Evolutionary conservation across 1,140 invertebrate species (phyloP), one percentile per base, ranked within the genome.

Genomic region (Spodoptera frugiperda): DNA sequence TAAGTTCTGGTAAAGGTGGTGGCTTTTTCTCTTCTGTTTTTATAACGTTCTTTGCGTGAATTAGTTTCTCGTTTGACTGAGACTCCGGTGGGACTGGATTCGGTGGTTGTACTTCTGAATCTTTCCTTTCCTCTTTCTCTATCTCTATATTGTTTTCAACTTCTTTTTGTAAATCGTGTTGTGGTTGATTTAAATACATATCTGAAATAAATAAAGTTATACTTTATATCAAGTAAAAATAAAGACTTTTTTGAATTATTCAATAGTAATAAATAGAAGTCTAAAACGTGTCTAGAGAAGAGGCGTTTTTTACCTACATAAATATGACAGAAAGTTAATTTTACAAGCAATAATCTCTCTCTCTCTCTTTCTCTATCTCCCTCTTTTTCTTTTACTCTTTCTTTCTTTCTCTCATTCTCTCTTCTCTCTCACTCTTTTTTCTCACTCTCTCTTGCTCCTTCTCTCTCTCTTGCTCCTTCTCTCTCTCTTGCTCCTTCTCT

Each of bases 81-180:
- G 88, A 86, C 77, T 91, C 89, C 2, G 93, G 94, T 44, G 91
- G 88, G 1, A 94, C 85, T 2, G 93, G 94, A 68, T 94, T 94
- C 0, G 94, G 94, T 8, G 94, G 93, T 79, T 93, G 90, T 8
- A 93, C 81, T 86, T 87, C 89, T 0, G 94, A 94, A 74, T 94
- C 93, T 81, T 89, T 91, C 30, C 85, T 81, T 0, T 85, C 74
- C 10, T 80, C 76, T 10, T 81, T 84, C 3, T 86, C 67, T 4
- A 57, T 8, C 44, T 8, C 14, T 15, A 79, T 59, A 33, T 82
- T 78, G 17, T 87, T 81, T 11, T 49, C 39, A 17, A 77, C 49
- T 14, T 77, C 71, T 15, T 78, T 76, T 11, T 75, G 65, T 49
- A 51, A 53, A 12, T 55, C 25, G 15, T 79, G 78, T 44, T 77